Conservation (phyloP, 2,888 invertebrate species). For the Oasisia sp. region DNA sequence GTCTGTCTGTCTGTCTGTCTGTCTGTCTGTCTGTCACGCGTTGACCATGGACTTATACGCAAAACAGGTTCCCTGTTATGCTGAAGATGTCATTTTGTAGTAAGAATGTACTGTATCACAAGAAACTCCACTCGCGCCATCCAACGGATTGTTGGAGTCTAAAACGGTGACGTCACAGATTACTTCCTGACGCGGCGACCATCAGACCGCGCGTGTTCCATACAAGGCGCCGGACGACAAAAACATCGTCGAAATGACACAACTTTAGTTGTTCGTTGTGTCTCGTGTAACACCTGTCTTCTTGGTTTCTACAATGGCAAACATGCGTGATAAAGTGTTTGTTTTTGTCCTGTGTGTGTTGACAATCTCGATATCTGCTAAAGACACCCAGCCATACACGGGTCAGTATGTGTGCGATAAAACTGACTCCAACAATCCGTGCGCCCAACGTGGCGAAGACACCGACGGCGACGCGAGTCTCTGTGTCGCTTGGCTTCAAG, state of each 20-base stretch:
- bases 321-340: background rate
- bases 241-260: background rate
- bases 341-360: background rate
- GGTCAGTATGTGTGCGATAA: background rate
- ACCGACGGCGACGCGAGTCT: background rate
- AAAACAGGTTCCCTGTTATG: too few species aligned
- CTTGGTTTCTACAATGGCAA: background rate
- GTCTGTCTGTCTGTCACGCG: too few species aligned
- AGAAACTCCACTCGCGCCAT: background rate
- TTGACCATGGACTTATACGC: too few species aligned
- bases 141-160: background rate
- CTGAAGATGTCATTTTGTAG: too few species aligned
- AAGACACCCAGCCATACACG: background rate
- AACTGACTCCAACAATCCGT: background rate
- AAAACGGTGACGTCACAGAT: conserved; percentile 8
- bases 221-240: background rate
- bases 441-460: background rate
- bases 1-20: too few species aligned
- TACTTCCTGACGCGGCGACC: background rate
- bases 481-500: background rate
- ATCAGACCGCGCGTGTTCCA: background rate
- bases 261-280: background rate
- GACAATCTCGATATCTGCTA: background rate
- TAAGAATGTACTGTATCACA: background rate
- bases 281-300: background rate